These are phyloP conservation scores for Dryomyza anilis DNA, from an alignment of 2,888 invertebrate genomes.

Conservation along the genomic window DNA sequence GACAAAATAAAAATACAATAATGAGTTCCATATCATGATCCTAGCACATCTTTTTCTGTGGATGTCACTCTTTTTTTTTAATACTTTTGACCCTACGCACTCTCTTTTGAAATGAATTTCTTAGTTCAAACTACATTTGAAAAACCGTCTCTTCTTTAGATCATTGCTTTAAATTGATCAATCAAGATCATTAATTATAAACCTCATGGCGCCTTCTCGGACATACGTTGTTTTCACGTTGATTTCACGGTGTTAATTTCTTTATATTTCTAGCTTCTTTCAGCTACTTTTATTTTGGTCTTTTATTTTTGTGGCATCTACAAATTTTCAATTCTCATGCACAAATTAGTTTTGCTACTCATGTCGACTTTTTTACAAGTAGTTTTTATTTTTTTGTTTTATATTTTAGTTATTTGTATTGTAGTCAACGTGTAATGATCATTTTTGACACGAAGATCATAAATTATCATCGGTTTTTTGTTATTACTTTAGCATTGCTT, in stretches of 20 bases:
- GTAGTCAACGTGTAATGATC: conserved; percentile 16
- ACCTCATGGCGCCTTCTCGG: conserved; percentile 9
- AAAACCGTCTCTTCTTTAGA: background rate
- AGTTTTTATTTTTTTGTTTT: background rate
- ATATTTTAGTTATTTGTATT: background rate
- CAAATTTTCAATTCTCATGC: conserved; percentile 26
- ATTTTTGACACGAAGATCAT: conserved; percentile 5
- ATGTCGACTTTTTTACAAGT: conserved; percentile 31
- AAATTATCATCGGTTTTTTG: background rate
- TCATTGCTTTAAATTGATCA: conserved; percentile 7
- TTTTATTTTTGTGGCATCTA: background rate
- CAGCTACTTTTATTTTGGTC: background rate
- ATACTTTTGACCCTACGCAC: too few relatives aligned
- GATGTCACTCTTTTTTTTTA: too few relatives aligned
- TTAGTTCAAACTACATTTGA: background rate
- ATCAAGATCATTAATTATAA: conserved; percentile 21
- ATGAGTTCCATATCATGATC: too few relatives aligned
- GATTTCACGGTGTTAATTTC: conserved; percentile 42
- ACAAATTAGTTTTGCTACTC: conserved; percentile 44
- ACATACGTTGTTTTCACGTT: background rate
- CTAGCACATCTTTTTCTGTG: too few relatives aligned
- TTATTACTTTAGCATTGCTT: background rate
- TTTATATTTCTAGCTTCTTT: background rate
- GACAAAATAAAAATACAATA: too few relatives aligned
- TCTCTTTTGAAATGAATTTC: too few relatives aligned